Base-by-base conservation (phyloP, 2,797 vertebrate species). In the Sylvia borin region DNA sequence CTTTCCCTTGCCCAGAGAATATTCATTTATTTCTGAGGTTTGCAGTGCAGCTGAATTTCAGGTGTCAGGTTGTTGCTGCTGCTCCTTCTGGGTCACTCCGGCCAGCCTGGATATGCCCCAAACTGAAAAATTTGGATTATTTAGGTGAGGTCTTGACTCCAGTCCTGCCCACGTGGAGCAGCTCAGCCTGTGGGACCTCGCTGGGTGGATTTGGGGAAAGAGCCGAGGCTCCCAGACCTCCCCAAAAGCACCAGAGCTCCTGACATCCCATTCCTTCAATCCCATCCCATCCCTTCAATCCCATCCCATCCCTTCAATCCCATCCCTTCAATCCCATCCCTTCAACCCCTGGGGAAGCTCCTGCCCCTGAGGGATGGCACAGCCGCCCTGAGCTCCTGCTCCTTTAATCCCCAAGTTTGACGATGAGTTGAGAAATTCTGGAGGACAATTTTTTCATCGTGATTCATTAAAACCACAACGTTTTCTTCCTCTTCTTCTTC, bases 391-490 rank as follows among this genome's bases (percentile, higher is more conserved):
- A 90, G 51, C 70, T 75, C 3, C 0, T 38, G 64, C 20, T 38
- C 45, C 71, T 50, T 8, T 3, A 9, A 24, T 15, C 13, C 72
- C 4, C 1, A 19, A 10, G 1, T 58, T 10, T 22, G 11, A 11
- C 53, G 31, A 31, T 1, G 24, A 73, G 31, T 15, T 36, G 85
- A 83, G 74, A 75, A 91, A 78, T 92, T 76, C 91, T 50, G 57
- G 13, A 92, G 83, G 68, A 84, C 60, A 45, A 7, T 80, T 92
- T 86, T 86, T 94, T 87, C 74, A 24, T 45, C 13, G 0, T 96
- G 93, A 95, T 79, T 95, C 96, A 96, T 93, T 75, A 62, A 95
- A 90, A 65, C 75, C 32, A 45, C 61, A 65, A 36, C 7, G 42
- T 38, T 16, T 32, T 21, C 27, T 40, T 11, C 36, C 10, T 36